Evolutionary conservation across 2,888 invertebrate species (phyloP).

Genomic region (Brenthis hecate): DNA sequence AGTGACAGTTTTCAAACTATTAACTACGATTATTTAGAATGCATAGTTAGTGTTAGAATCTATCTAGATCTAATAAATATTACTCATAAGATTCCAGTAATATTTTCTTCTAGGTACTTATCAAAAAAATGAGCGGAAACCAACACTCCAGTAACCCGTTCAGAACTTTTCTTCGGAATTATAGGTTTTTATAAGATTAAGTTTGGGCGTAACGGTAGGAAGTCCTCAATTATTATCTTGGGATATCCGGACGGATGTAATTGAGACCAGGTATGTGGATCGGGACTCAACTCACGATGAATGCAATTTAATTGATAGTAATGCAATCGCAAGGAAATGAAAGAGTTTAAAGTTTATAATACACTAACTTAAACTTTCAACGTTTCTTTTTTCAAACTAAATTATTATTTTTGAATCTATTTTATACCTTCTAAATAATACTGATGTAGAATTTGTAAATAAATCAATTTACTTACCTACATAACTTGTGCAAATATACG

Average conservation of each 20-base stretch:
- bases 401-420: too few relatives aligned
- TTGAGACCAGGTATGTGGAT: slow-evolving; percentile 61
- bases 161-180: slow-evolving; percentile 62
- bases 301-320: slow-evolving; percentile 28
- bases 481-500: too few relatives aligned
- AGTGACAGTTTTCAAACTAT: too few relatives aligned
- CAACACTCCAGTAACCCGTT: slow-evolving; percentile 64
- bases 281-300: slow-evolving; percentile 37
- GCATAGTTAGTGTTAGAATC: not conserved
- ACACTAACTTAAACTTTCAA: not conserved
- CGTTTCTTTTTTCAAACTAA: too few relatives aligned
- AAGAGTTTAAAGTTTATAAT: not conserved
- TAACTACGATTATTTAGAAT: too few relatives aligned
- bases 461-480: too few relatives aligned
- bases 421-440: too few relatives aligned
- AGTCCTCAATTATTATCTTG: slow-evolving; percentile 69
- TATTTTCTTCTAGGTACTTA: slow-evolving; percentile 22
- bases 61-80: too few relatives aligned
- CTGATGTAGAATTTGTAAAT: too few relatives aligned
- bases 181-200: slow-evolving; percentile 58
- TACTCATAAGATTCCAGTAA: slow-evolving; percentile 8
- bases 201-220: slow-evolving; percentile 70
- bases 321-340: slow-evolving; percentile 23
- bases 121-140: slow-evolving; percentile 63
- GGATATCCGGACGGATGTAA: slow-evolving; percentile 73